Conservation (phyloP, 2,888 invertebrate species). For the Steromphala cineraria region DNA sequence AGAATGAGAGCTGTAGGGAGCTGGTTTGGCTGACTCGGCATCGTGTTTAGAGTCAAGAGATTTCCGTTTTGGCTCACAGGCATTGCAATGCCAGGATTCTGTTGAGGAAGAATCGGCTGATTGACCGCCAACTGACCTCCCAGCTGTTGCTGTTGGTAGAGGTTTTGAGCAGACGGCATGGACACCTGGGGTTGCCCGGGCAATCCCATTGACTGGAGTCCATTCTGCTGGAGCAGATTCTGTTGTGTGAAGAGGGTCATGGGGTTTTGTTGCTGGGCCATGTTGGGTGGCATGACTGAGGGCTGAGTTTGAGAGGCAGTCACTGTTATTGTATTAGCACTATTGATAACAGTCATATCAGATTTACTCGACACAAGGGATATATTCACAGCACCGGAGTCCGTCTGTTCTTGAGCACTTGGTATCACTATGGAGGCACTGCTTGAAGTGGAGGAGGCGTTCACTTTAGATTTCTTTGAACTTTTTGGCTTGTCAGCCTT, state of each 20-base stretch:
- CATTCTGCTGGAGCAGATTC: conserved; percentile 19
- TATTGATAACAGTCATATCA: conserved; percentile 8
- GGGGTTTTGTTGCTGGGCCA: conserved; percentile 48
- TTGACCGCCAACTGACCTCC: neutral
- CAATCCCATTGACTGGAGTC: conserved; percentile 28
- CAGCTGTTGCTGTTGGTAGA: neutral
- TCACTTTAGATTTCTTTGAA: conserved; percentile 18
- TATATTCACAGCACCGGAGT: conserved; percentile 14
- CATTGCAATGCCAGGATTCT: conserved; percentile 32
- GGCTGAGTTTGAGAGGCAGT: conserved; percentile 11
- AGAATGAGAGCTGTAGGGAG: conserved; percentile 74
- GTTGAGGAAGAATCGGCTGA: conserved; percentile 21
- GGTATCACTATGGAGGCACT: conserved; percentile 5
- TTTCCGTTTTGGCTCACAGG: conserved; percentile 54
- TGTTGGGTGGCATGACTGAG: conserved; percentile 29
- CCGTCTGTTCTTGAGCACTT: conserved; percentile 14
- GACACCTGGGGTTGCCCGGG: conserved; percentile 25
- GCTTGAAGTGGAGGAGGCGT: neutral
- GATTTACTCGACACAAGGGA: conserved; percentile 19
- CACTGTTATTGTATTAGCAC: conserved; percentile 21
- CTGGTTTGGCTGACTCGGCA: conserved; percentile 60
- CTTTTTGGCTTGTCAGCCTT: conserved; percentile 20
- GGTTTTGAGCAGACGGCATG: conserved; percentile 4
- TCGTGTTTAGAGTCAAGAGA: conserved; percentile 53
- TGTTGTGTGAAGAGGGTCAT: conserved; percentile 25